Evolutionary conservation across 2,113 vertebrate species (phyloP), one percentile per base, ranked within the genome.

Genomic region (Aptenodytes forsteri): DNA sequence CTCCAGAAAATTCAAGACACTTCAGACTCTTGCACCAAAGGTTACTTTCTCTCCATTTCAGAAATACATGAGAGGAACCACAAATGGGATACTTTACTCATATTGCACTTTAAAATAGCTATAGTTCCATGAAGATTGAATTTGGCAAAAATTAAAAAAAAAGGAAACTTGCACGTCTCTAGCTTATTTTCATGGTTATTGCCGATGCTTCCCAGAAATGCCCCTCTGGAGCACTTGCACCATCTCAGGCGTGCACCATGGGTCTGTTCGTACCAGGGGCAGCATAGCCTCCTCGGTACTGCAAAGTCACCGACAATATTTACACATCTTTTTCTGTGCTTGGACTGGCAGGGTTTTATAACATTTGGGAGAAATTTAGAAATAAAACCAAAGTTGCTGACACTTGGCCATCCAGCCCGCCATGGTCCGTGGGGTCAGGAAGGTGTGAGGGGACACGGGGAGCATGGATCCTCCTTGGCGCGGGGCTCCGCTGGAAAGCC

Each of bases 391-490:
- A 62, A 36, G 21, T 2, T 36, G 34, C 58, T 0, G 11, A 25
- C 8, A 5, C 32, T 16, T 34, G 38, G 19, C 56, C 26, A 12
- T 29, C 7, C 5, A 6, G 17, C 15, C 16, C 5, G 2, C 32
- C 1, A 1, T 17, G 40, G 17, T 55, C 59, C 2, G 1, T 2
- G 3, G 59, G 8, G 40, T 7, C 0, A 2, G 44, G n/a, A 34
- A 34, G 30, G 66, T 42, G 55, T 4, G 3, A 9, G 36, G 22
- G 44, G 29, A 18, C 1, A 2, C 2, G 2, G 19, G 36, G 47
- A 36, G 16, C 26, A 30, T 3, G 4, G 49, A 13, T 38, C 20
- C 32, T 25, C 25, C 47, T 36, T 3, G 0, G 69, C 5, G 2
- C 1, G 0, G 30, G 32, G 30, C 4, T 36, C 47, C 2, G 2